These are phyloP conservation scores for Gulo gulo DNA, from an alignment of 2,113 vertebrate species.

Conservation along the genomic window DNA sequence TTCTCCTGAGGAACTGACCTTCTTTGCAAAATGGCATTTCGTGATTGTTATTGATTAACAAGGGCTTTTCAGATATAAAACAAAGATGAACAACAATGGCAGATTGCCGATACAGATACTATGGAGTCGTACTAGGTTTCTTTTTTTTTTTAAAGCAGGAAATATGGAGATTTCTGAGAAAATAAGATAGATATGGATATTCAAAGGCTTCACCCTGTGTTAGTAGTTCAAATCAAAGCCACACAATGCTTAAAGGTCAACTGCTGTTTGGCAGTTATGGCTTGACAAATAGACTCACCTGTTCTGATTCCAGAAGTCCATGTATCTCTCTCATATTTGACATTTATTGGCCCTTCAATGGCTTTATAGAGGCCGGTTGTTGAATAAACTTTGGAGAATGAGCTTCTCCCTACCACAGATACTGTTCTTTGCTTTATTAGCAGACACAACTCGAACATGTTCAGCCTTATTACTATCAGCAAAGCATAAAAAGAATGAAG, in stretches of 20 bases:
- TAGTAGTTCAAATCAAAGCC: neutral
- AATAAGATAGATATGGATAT: neutral
- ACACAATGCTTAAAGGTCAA: neutral
- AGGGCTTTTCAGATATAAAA: neutral
- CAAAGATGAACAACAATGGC: neutral
- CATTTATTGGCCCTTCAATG: neutral
- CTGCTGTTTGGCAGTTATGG: neutral
- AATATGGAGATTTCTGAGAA: neutral
- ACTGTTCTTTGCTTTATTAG: neutral
- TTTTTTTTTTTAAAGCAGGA: neutral
- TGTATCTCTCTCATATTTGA: neutral
- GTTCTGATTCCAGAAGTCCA: neutral
- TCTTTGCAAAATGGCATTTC: neutral
- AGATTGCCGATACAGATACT: neutral
- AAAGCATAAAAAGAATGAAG: neutral
- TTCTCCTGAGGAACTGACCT: neutral
- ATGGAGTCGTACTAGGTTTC: neutral
- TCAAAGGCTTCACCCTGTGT: neutral
- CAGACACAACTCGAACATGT: neutral
- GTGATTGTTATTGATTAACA: slow-evolving; percentile 24
- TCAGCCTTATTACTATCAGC: neutral
- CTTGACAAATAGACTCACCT: neutral
- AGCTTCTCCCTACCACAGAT: neutral
- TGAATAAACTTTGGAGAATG: neutral
- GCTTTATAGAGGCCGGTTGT: neutral